A percentile compares a stretch with the other conserved stretches of the same genome.
These are phyloP conservation scores for Chaetodon trifascialis DNA, from an alignment of 2,113 vertebrate genomes.

Conservation along the genomic window DNA sequence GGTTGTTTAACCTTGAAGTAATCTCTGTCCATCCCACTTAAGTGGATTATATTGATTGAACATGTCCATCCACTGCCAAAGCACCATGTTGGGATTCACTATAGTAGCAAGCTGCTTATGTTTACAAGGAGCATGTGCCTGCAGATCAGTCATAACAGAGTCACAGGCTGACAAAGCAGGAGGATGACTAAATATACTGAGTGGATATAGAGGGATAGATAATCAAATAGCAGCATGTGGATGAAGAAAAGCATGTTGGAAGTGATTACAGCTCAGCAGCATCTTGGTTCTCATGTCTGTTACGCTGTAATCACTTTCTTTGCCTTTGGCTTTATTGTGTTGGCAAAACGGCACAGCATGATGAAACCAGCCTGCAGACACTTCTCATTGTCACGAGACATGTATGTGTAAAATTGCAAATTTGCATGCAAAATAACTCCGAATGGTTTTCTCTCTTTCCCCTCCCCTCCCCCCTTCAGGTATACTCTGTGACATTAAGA, in stretches of 20 bases:
- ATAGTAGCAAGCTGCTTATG: conserved; percentile 55
- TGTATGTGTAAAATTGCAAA: not conserved
- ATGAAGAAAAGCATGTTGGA: conserved; percentile 37
- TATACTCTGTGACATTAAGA: not conserved
- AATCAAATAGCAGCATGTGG: conserved; percentile 37
- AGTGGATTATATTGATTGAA: conserved; percentile 77
- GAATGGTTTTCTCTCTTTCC: not conserved
- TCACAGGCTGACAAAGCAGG: conserved; percentile 33
- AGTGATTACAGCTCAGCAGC: conserved; percentile 40
- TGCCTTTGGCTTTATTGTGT: conserved; percentile 31
- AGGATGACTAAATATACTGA: conserved; percentile 19
- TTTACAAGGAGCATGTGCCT: conserved; percentile 67
- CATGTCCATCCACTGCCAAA: conserved; percentile 59
- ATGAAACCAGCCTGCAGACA: conserved; percentile 24
- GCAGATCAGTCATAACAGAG: conserved; percentile 42
- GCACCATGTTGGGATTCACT: conserved; percentile 44
- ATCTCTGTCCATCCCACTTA: conserved; percentile 63
- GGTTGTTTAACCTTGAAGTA: conserved; percentile 74
- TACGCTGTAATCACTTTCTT: not conserved
- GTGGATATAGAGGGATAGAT: conserved; percentile 16
- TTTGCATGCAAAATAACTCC: not conserved
- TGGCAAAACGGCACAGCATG: not conserved
- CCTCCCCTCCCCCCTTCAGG: not conserved
- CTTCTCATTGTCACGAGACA: not conserved
- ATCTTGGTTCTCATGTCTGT: conserved; percentile 14